These are phyloP conservation scores for Chelon labrosus DNA, from an alignment of 2,797 vertebrate genomes.

Conservation along the genomic window DNA sequence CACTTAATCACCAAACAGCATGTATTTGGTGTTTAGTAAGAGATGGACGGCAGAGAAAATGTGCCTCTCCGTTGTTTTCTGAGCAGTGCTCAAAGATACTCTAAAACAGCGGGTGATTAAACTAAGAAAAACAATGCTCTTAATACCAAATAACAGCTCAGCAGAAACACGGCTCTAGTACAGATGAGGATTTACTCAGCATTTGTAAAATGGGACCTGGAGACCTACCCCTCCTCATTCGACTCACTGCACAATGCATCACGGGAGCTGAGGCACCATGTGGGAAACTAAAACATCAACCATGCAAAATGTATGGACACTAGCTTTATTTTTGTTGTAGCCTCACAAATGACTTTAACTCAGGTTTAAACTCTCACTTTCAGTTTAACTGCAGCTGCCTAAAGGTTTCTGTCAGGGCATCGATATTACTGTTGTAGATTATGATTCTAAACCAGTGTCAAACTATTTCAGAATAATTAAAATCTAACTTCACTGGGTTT, in stretches of 20 bases:
- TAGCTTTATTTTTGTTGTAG: background rate
- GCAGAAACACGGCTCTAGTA: slow-evolving; percentile 7
- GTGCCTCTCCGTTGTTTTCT: background rate
- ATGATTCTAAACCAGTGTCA: slow-evolving; percentile 17
- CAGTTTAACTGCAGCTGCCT: background rate
- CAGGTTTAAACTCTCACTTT: background rate
- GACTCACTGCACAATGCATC: slow-evolving; percentile 32
- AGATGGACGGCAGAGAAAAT: slow-evolving; percentile 25
- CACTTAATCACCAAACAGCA: slow-evolving; percentile 43
- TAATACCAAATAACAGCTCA: slow-evolving; percentile 9
- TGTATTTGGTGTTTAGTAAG: background rate
- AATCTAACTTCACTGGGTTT: slow-evolving; percentile 31
- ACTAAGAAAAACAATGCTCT: slow-evolving; percentile 5
- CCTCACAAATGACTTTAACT: background rate
- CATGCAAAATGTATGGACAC: background rate
- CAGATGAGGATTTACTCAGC: slow-evolving; percentile 34
- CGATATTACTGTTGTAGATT: background rate
- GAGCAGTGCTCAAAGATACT: background rate
- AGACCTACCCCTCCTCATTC: slow-evolving; percentile 43
- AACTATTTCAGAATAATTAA: slow-evolving; percentile 9
- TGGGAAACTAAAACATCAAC: slow-evolving; percentile 12
- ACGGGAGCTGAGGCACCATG: slow-evolving; percentile 16
- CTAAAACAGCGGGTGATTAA: background rate
- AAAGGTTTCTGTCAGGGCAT: background rate
- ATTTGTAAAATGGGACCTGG: slow-evolving; percentile 29